These are phyloP conservation scores for Drosophila tristis DNA, from an alignment of 1,140 invertebrate species.

Conservation along the genomic window DNA sequence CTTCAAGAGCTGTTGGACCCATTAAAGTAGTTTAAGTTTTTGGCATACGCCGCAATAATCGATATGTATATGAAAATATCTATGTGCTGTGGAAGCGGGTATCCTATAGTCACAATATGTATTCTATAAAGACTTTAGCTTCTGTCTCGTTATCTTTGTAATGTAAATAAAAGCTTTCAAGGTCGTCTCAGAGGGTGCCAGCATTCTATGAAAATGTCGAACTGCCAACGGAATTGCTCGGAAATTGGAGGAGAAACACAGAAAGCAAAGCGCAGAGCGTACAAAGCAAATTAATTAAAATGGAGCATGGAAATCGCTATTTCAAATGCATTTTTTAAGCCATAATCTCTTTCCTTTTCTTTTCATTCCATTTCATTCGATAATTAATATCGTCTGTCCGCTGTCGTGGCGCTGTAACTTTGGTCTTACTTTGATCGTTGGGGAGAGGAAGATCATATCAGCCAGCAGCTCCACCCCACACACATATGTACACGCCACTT, in stretches of 20 bases:
- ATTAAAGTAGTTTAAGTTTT: neutral
- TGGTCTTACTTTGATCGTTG: conserved; percentile 22
- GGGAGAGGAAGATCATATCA: neutral
- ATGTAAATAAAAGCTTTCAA: conserved; percentile 26
- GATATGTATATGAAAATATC: neutral
- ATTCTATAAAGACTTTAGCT: too few relatives aligned
- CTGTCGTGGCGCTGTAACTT: conserved; percentile 40
- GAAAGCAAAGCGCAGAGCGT: neutral
- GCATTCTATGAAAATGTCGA: conserved; percentile 8
- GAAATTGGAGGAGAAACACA: neutral
- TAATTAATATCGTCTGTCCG: conserved; percentile 34
- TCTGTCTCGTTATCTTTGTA: neutral
- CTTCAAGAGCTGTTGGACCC: too few relatives aligned
- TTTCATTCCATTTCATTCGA: conserved; percentile 23
- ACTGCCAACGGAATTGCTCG: conserved; percentile 10
- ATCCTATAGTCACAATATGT: too few relatives aligned
- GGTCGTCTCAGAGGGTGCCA: conserved; percentile 12
- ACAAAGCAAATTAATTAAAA: conserved; percentile 30
- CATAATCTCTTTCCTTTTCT: conserved; percentile 6
- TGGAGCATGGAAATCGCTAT: conserved; percentile 53
- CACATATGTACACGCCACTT: neutral
- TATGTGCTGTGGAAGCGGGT: neutral
- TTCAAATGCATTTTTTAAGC: conserved; percentile 35
- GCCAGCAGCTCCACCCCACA: conserved; percentile 23
- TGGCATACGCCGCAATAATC: neutral